Conservation (phyloP, 2,113 vertebrate genomes). For the Corythornis cristatus region DNA sequence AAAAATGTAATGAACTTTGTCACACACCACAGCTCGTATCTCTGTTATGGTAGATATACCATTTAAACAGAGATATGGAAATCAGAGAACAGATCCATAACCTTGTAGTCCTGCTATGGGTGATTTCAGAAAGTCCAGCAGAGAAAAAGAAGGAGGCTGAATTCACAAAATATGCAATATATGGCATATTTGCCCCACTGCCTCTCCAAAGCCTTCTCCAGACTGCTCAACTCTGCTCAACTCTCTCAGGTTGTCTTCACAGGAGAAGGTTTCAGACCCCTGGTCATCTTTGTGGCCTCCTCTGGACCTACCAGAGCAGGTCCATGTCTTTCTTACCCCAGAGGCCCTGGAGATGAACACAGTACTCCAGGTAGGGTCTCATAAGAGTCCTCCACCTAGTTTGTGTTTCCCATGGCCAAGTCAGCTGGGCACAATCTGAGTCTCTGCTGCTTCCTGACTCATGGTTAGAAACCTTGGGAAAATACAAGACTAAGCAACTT, state of each 20-base stretch:
- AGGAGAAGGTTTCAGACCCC: not conserved
- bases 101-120: not conserved
- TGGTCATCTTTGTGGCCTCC: not conserved
- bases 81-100: not conserved
- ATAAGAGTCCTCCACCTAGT: not conserved
- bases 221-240: not conserved
- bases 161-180: not conserved
- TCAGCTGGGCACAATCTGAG: accelerated
- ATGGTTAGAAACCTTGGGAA: not conserved
- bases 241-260: not conserved
- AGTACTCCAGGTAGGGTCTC: not conserved
- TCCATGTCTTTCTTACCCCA: not conserved
- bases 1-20: slow-evolving; percentile 47
- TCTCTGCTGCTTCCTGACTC: not conserved
- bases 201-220: not conserved
- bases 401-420: not conserved
- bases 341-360: not conserved
- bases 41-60: not conserved
- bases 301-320: not conserved
- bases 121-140: not conserved
- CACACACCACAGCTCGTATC: not conserved
- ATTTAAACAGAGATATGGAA: not conserved
- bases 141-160: not conserved
- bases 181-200: not conserved
- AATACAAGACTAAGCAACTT: not conserved